A percentile compares a stretch with the other conserved stretches of the same genome.
phyloP scores from a whole-genome alignment of 2,797 vertebrate species.

The Cirrhinus molitorella region DNA sequence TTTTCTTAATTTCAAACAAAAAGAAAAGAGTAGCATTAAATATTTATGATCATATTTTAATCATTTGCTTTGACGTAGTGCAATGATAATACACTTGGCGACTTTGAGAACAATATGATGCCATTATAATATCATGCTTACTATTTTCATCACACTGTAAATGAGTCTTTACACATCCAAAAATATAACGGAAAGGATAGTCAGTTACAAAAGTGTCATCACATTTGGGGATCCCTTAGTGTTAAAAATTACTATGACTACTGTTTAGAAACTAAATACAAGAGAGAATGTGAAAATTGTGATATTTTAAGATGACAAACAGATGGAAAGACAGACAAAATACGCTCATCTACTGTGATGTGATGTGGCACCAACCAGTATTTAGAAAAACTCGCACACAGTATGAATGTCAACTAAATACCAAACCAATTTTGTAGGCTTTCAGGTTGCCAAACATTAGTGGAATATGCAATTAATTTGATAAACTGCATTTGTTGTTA shows the following conservation, averaged over 20 bases:
- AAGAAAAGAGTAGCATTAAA: not conserved
- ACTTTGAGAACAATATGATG: not conserved
- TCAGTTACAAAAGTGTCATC: not conserved
- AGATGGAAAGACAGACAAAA: not conserved
- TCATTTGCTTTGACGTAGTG: not conserved
- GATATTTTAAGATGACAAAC: not conserved
- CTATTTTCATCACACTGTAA: not conserved
- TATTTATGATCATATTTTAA: constrained; percentile 4
- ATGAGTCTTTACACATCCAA: not conserved
- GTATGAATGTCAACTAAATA: not conserved
- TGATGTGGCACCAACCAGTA: not conserved
- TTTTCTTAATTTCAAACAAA: not conserved
- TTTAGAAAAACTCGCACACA: not conserved
- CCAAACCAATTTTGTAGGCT: not conserved
- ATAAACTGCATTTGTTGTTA: not conserved
- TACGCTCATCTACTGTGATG: not conserved
- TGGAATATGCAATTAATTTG: not conserved
- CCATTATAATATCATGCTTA: not conserved
- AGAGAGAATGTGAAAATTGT: not conserved
- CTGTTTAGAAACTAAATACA: not conserved
- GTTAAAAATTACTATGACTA: not conserved
- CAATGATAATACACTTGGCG: not conserved
- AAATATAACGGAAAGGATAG: not conserved
- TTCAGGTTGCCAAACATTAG: not conserved
- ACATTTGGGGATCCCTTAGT: not conserved